Percentiles rank a stretch among this genome's conserved stretches.
These are phyloP conservation scores for Struthio camelus DNA, from an alignment of 2,113 vertebrate genomes.

Conservation along the genomic window DNA sequence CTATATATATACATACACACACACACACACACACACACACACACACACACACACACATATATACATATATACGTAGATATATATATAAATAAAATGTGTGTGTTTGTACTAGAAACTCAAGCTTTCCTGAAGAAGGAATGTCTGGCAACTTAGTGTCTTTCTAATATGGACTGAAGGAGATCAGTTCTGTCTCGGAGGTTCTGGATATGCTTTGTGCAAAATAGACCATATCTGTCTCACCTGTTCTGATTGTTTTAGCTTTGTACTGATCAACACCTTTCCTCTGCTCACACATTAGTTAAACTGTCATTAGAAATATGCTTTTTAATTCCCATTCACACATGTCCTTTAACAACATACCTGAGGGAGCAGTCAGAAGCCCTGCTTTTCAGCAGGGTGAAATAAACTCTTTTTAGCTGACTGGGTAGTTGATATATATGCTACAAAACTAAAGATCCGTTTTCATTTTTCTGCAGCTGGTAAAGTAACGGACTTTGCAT, in stretches of 20 bases:
- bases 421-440: background rate
- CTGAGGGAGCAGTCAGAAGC: background rate
- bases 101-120: background rate
- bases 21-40: no score
- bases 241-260: background rate
- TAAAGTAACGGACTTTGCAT: background rate
- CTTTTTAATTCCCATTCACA: background rate
- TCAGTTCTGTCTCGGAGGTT: background rate
- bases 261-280: background rate
- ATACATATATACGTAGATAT: no score
- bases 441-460: background rate
- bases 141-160: background rate
- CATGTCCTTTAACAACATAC: background rate
- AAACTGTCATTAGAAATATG: background rate
- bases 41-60: no score
- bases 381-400: background rate
- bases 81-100: no score
- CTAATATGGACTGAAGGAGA: background rate
- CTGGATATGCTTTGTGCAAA: background rate
- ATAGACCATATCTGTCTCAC: background rate
- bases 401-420: background rate
- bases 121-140: background rate
- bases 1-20: background rate
- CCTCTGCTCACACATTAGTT: background rate
- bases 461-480: background rate